A percentile compares a stretch with the other conserved stretches of the same genome.
phyloP scores from a whole-genome alignment of 2,888 invertebrate genomes.

The Folsomia candida region DNA sequence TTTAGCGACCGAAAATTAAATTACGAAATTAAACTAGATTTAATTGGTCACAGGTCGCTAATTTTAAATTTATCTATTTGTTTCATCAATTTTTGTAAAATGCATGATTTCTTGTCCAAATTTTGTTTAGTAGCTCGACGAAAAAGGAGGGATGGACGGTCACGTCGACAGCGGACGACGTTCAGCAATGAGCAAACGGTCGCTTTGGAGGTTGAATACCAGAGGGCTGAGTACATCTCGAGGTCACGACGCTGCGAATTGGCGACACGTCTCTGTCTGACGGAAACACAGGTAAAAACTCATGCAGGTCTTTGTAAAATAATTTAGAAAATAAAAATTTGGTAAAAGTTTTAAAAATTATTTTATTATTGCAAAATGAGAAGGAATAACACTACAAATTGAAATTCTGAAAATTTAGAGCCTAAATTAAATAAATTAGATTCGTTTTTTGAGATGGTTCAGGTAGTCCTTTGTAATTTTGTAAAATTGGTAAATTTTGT shows the following conservation, averaged over 20 bases:
- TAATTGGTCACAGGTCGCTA: too few relatives aligned
- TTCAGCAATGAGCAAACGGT: conserved; percentile 92
- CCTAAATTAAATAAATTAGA: too few relatives aligned
- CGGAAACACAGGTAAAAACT: conserved; percentile 68
- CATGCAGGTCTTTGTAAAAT: too few relatives aligned
- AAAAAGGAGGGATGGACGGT: conserved; percentile 80
- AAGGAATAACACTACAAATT: too few relatives aligned
- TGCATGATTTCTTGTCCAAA: background rate
- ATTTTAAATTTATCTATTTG: too few relatives aligned
- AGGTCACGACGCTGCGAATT: conserved; percentile 77
- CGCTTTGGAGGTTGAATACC: conserved; percentile 84
- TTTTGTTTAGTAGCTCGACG: conserved; percentile 70
- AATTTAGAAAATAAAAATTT: background rate
- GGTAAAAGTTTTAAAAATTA: background rate
- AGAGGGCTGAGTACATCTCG: conserved; percentile 87
- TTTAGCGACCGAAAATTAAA: too few relatives aligned
- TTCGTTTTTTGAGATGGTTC: too few relatives aligned
- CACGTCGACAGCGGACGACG: conserved; percentile 86
- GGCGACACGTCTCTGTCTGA: conserved; percentile 65
- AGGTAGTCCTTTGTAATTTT: too few relatives aligned
- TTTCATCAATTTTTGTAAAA: background rate
- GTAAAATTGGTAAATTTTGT: too few relatives aligned
- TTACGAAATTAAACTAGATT: too few relatives aligned
- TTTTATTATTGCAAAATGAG: too few relatives aligned
- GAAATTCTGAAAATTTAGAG: too few relatives aligned